These are phyloP conservation scores for Reticulitermes speratus DNA, from an alignment of 1,140 invertebrate genomes.

Conservation along the genomic window DNA sequence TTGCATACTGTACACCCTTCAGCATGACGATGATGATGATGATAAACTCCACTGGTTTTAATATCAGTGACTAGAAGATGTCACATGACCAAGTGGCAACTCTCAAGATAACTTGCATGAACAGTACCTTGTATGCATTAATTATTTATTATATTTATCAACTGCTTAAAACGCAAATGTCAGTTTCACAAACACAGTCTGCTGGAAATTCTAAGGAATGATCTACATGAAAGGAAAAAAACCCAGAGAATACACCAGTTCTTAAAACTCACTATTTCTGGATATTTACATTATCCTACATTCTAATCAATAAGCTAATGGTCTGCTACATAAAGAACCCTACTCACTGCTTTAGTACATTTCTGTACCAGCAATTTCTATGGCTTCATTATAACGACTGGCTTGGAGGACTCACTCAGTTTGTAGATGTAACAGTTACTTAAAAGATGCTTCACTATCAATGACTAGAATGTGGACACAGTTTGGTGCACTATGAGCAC, in stretches of 20 bases:
- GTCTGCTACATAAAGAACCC: background rate
- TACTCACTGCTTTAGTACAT: background rate
- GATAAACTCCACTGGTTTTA: too few species aligned
- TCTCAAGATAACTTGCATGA: too few species aligned
- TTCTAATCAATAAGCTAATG: background rate
- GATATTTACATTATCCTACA: background rate
- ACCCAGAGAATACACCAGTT: too few species aligned
- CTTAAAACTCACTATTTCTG: background rate
- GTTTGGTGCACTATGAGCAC: background rate
- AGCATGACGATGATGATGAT: too few species aligned
- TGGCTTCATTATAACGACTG: background rate
- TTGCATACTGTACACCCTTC: too few species aligned
- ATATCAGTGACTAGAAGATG: too few species aligned
- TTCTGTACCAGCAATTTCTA: background rate
- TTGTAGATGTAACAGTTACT: background rate
- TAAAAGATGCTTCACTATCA: background rate
- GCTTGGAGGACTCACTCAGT: background rate
- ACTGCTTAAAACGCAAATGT: background rate
- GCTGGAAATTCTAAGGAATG: background rate
- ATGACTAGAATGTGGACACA: background rate
- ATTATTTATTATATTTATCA: background rate
- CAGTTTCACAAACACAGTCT: background rate
- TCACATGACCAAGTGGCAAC: too few species aligned
- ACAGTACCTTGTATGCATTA: background rate
- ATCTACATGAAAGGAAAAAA: background rate